Evolutionary conservation across 2,797 vertebrate species (phyloP).

Genomic region (Glossophaga mutica): DNA sequence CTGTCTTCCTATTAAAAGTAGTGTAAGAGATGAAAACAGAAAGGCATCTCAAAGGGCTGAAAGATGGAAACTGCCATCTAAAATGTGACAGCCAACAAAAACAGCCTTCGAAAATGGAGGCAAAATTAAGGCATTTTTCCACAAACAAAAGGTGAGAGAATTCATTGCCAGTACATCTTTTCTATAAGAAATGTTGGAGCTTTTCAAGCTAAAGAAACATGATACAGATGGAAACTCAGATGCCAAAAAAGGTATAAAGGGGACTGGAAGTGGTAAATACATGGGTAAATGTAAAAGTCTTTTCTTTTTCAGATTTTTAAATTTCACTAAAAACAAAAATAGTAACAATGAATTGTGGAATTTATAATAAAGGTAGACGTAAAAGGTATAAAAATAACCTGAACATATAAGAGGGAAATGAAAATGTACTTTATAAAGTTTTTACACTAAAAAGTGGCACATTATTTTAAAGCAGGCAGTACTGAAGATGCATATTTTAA

Average conservation of each 20-base stretch:
- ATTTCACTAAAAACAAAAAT: conserved; percentile 31
- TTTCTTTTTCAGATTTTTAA: neutral
- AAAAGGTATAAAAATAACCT: neutral
- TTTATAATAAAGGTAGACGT: neutral
- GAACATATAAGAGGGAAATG: neutral
- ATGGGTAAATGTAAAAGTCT: neutral
- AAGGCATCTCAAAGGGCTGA: neutral
- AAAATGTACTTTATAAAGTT: neutral
- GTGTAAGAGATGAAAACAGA: neutral
- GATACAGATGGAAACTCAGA: neutral
- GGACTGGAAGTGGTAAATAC: neutral
- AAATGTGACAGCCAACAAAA: neutral
- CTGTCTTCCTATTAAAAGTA: neutral
- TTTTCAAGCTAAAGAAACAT: neutral
- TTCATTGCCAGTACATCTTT: neutral
- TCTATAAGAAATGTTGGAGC: neutral
- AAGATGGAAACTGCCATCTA: neutral
- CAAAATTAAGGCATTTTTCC: neutral
- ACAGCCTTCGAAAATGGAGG: neutral
- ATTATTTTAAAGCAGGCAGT: neutral
- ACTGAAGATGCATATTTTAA: conserved; percentile 11
- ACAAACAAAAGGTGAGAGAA: neutral
- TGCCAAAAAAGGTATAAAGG: neutral
- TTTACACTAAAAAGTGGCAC: neutral
- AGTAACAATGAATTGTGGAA: neutral